Percentiles rank a stretch among this genome's conserved stretches.
Conservation (phyloP, 2,888 invertebrate species). For the Acronicta alni region DNA sequence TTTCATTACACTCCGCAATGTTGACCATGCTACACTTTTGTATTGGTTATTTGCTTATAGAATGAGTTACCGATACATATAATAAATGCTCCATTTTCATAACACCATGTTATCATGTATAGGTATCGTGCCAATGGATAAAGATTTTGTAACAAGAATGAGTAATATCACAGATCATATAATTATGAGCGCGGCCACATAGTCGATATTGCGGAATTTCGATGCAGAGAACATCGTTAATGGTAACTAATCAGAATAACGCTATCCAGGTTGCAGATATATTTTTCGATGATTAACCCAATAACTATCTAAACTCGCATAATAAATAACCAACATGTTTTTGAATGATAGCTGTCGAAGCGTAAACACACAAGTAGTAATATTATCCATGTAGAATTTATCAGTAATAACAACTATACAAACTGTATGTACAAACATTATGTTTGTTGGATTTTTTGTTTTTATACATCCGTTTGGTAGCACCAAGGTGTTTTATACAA, state of each 20-base stretch:
- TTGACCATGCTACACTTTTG: conserved; percentile 51
- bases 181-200: conserved; percentile 42
- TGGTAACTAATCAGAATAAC: conserved; percentile 55
- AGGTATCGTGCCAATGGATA: conserved; percentile 46
- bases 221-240: conserved; percentile 38
- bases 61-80: conserved; percentile 42
- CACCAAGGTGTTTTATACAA: conserved; percentile 54
- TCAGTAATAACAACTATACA: conserved; percentile 58
- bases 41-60: conserved; percentile 31
- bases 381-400: conserved; percentile 47
- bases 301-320: conserved; percentile 40
- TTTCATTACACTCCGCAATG: conserved; percentile 56
- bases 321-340: conserved; percentile 54
- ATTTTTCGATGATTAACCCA: conserved; percentile 40
- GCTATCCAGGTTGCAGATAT: conserved; percentile 24
- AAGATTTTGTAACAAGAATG: conserved; percentile 50
- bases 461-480: conserved; percentile 55
- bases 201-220: conserved; percentile 58
- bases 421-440: conserved; percentile 38
- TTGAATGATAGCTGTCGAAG: conserved; percentile 36
- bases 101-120: conserved; percentile 23
- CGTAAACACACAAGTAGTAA: conserved; percentile 46
- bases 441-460: conserved; percentile 38
- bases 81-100: conserved; percentile 54
- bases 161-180: conserved; percentile 56